Base-by-base conservation (phyloP, 2,888 invertebrate species). In the Syritta pipiens region DNA sequence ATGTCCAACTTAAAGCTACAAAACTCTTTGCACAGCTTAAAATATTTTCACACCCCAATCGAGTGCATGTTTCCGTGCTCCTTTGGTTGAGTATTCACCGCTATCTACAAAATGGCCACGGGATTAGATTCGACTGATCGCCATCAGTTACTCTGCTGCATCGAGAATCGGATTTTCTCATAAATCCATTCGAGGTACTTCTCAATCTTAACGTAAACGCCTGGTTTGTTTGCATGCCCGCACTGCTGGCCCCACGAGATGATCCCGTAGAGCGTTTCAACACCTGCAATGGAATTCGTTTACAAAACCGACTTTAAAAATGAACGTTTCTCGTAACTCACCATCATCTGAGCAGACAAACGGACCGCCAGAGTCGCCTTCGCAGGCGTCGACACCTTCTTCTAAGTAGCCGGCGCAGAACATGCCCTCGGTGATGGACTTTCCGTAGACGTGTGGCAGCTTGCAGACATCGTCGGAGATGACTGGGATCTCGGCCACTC, bases 321-420 rank as follows among this genome's bases (percentile, higher is more conserved):
- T 4, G 55, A 19, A 42, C 35, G 30, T 7, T 26, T 19, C 28
- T 0, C 10, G 10, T n/a, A 75, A 60, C 55, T 55, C 83, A 92
- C 93, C 92, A 81, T 91, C 89, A 82, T 91, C 89, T 74, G 91
- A 87, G 85, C 95, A 95, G 44, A 94, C 93, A 17, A 95, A 89
- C 4, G 96, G 95, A n/a, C 96, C 96, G 19, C 96, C 96, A 30
- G 94, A 94, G 86, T 96, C 96, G 1, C 96, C 96, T 85, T 95
- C 93, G 83, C 96, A 96, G 6, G 95, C 92, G 86, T 96, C 96
- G 0, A 93, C 90, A 26, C 94, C 94, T 62, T 94, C 95, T 82
- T 92, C 92, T 69, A 95, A 89, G 84, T 91, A 92, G 1, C 95
- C 96, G 17, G 96, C 96, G 87, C 96, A 96, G 82, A 95, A 90